These are phyloP conservation scores for Leptodirus hochenwartii DNA, from an alignment of 2,888 invertebrate species.

Conservation along the genomic window DNA sequence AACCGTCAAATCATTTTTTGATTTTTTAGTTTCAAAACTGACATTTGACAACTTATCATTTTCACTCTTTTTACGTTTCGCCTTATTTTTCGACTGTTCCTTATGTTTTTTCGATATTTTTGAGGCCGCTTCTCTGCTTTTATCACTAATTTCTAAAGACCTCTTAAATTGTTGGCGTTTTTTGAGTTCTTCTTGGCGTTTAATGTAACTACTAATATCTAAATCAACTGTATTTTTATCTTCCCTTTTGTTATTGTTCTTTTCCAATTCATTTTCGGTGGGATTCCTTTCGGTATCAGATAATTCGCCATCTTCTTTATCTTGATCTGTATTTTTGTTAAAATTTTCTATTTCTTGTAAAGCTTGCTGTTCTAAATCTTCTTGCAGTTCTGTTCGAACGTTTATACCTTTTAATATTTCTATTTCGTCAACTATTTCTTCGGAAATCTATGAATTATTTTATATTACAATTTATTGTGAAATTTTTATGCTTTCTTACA, in stretches of 20 bases:
- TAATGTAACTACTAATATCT: conserved; percentile 21
- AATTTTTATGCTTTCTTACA: too few species aligned
- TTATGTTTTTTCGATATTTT: conserved; percentile 15
- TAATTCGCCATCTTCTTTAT: conserved; percentile 18
- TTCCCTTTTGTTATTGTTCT: too few species aligned
- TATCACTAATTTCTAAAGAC: conserved; percentile 13
- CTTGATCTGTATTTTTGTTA: conserved; percentile 13
- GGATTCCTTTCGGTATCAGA: conserved; percentile 9
- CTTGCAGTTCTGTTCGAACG: conserved; percentile 24
- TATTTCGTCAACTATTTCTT: too few species aligned
- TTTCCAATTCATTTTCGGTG: conserved; percentile 9
- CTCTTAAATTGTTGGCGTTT: conserved; percentile 18
- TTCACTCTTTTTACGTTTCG: conserved; percentile 7
- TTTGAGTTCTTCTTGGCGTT: conserved; percentile 21
- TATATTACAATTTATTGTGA: too few species aligned
- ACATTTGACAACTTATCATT: conserved; percentile 14
- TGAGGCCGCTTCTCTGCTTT: conserved; percentile 16
- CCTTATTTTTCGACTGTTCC: conserved; percentile 9
- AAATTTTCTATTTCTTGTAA: conserved; percentile 23
- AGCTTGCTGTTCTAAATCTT: conserved; percentile 23
- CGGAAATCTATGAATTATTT: too few species aligned
- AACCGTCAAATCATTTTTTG: too few species aligned
- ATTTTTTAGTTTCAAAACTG: too few species aligned
- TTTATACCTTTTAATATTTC: conserved; percentile 18
- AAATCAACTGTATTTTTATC: conserved; percentile 9